phyloP scores from a whole-genome alignment of 1,140 invertebrate species.

The Bombus huntii region DNA sequence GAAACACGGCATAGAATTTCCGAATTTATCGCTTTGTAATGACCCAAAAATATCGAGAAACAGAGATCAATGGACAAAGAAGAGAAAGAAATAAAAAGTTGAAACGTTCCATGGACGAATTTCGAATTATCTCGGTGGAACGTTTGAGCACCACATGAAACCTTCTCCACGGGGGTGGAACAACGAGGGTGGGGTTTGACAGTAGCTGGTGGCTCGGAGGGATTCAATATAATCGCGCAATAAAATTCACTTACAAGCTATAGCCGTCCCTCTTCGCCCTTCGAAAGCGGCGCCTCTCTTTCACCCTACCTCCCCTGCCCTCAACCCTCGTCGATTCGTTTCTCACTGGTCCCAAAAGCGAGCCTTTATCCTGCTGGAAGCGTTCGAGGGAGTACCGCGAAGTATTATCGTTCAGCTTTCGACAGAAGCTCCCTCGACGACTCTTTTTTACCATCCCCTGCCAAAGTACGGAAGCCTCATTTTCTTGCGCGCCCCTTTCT shows the following conservation, averaged over 20 bases:
- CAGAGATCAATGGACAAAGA: not conserved
- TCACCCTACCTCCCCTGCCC: conserved; percentile 34
- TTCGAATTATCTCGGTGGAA: conserved; percentile 59
- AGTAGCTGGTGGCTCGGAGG: conserved; percentile 70
- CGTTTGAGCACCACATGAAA: conserved; percentile 70
- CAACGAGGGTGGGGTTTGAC: conserved; percentile 63
- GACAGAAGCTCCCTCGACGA: conserved; percentile 49
- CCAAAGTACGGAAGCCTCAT: not conserved
- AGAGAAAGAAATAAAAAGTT: not conserved
- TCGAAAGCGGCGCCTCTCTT: conserved; percentile 33
- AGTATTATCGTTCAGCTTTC: conserved; percentile 65
- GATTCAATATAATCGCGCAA: conserved; percentile 81
- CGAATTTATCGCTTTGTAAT: too few species aligned
- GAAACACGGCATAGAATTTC: too few species aligned
- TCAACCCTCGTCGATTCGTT: conserved; percentile 40
- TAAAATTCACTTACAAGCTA: conserved; percentile 79
- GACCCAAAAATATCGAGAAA: not conserved
- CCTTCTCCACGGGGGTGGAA: conserved; percentile 58
- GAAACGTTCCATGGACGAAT: conserved; percentile 44
- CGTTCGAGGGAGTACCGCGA: conserved; percentile 47
- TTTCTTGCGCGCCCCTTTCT: conserved; percentile 9
- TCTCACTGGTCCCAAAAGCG: conserved; percentile 53
- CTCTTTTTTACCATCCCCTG: not conserved
- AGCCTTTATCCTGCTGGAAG: conserved; percentile 58
- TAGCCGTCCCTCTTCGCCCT: conserved; percentile 52